Conservation (phyloP, 2,888 invertebrate species). For the Tenthredo amoena region DNA sequence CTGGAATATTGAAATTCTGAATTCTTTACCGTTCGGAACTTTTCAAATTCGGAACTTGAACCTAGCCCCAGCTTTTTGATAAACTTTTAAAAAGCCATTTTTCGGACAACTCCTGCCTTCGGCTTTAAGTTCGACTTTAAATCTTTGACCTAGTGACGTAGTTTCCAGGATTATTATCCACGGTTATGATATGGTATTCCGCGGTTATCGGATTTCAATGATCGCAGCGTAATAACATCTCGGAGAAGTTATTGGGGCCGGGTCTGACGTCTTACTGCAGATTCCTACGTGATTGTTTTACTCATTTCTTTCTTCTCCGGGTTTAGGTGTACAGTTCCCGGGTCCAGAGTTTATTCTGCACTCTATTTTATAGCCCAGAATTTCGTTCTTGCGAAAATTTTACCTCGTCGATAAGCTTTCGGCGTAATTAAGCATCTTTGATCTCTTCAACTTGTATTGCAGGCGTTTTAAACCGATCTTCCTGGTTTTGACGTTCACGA, state of each 20-base stretch:
- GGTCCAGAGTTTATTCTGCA: neutral
- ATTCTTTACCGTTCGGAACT: too few relatives aligned
- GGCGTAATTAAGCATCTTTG: neutral
- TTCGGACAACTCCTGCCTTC: neutral
- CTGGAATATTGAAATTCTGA: too few relatives aligned
- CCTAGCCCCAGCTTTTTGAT: too few relatives aligned
- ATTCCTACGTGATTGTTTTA: conserved; percentile 10
- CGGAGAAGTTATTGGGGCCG: neutral
- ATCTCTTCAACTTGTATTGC: neutral
- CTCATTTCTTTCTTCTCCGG: neutral
- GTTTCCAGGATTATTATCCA: neutral
- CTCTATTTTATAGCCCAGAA: neutral
- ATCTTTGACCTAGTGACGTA: neutral
- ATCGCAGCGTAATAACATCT: neutral
- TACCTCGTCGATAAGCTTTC: neutral
- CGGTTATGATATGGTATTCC: conserved; percentile 4
- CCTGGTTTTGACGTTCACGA: neutral
- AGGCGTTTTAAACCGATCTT: neutral
- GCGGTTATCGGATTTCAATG: conserved; percentile 23
- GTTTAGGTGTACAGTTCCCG: neutral
- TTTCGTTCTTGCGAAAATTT: neutral
- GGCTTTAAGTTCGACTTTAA: neutral
- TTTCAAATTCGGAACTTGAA: too few relatives aligned
- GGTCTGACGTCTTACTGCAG: neutral
- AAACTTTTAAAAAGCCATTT: too few relatives aligned